phyloP scores from a whole-genome alignment of 2,797 vertebrate genomes.

The Varecia variegata region DNA sequence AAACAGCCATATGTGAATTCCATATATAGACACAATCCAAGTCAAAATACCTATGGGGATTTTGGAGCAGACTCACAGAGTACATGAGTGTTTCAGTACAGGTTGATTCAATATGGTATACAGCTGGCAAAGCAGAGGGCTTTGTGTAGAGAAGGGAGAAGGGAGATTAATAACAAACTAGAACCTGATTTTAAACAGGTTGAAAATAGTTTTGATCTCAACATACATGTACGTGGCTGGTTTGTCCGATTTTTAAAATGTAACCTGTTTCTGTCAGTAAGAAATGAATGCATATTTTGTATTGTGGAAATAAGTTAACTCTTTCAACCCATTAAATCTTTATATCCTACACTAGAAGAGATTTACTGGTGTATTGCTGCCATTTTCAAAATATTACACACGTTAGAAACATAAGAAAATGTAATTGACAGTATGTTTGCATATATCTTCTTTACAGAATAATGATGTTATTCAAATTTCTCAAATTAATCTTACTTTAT shows the following conservation, averaged over 20 bases:
- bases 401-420: background rate
- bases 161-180: background rate
- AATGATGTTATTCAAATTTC: background rate
- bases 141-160: constrained; percentile 43
- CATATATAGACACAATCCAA: constrained; percentile 4
- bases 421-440: background rate
- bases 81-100: constrained; percentile 51
- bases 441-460: background rate
- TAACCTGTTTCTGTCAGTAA: background rate
- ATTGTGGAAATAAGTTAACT: background rate
- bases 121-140: constrained; percentile 50
- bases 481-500: constrained; percentile 26
- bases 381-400: constrained; percentile 2
- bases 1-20: background rate
- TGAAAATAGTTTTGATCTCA: constrained; percentile 36
- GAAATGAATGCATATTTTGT: background rate
- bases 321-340: background rate
- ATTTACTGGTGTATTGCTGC: background rate
- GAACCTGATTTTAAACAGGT: constrained; percentile 76
- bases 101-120: constrained; percentile 65
- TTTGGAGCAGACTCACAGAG: constrained; percentile 3
- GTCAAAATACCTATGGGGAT: constrained; percentile 61
- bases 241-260: background rate
- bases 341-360: background rate
- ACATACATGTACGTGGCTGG: background rate